These are phyloP conservation scores for Conus ventricosus DNA, from an alignment of 1,140 invertebrate species.

Conservation along the genomic window DNA sequence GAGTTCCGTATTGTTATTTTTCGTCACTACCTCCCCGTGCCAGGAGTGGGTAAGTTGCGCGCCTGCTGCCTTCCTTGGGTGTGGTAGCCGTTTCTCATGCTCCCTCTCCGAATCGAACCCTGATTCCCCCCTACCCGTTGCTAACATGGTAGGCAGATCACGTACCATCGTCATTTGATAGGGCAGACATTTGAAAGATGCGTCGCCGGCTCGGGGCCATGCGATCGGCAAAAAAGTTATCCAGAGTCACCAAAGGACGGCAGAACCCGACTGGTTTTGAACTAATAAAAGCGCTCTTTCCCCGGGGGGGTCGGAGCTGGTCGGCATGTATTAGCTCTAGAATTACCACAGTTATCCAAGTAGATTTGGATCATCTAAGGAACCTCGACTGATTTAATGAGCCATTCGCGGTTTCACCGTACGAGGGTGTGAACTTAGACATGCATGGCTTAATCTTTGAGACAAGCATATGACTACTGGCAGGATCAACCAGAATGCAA, in stretches of 20 bases:
- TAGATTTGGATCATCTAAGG: conserved; percentile 80
- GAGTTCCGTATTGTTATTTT: conserved; percentile 91
- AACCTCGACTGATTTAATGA: conserved; percentile 87
- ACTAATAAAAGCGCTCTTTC: conserved; percentile 78
- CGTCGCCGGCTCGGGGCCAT: conserved; percentile 66
- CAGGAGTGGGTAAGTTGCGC: conserved; percentile 90
- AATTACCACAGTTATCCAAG: conserved; percentile 93
- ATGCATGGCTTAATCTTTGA: conserved; percentile 81
- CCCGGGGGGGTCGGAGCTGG: conserved; percentile 70
- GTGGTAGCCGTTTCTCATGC: conserved; percentile 92
- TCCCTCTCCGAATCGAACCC: conserved; percentile 83
- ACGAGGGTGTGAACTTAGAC: conserved; percentile 80
- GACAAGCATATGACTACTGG: conserved; percentile 79
- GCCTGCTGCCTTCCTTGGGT: conserved; percentile 91
- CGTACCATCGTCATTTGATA: conserved; percentile 88
- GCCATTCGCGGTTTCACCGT: conserved; percentile 87
- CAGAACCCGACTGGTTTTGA: conserved; percentile 77
- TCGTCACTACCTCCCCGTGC: conserved; percentile 87
- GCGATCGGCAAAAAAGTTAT: conserved; percentile 80
- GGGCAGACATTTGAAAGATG: conserved; percentile 86
- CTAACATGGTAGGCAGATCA: conserved; percentile 86
- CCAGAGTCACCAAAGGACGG: conserved; percentile 82
- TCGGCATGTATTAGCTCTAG: conserved; percentile 79
- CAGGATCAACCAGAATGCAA: conserved; percentile 76
- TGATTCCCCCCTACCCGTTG: conserved; percentile 84